phyloP scores from a whole-genome alignment of 2,797 vertebrate genomes.

The Phrynocephalus forsythii region DNA sequence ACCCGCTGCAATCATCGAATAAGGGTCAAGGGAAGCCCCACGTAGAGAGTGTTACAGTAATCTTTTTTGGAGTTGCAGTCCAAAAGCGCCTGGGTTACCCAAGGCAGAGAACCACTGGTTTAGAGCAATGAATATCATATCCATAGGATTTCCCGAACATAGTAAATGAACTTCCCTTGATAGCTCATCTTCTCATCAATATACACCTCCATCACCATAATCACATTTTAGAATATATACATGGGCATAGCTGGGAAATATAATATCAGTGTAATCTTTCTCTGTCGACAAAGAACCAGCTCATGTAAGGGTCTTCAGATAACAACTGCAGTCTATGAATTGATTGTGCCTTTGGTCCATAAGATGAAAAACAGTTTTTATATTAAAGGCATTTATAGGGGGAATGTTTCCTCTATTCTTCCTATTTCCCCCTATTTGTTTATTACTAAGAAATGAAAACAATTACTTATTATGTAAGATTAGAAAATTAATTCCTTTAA shows the following conservation, averaged over 20 bases:
- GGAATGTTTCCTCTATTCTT: neutral
- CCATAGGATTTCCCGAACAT: neutral
- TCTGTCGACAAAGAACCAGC: neutral
- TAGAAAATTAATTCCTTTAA: constrained; percentile 7
- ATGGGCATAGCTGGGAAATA: neutral
- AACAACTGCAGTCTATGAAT: neutral
- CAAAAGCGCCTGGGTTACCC: no score
- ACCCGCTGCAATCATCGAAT: no score
- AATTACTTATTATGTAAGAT: constrained; percentile 10
- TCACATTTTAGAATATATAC: no score
- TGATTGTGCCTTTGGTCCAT: neutral
- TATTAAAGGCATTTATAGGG: neutral
- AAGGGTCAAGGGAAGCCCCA: no score
- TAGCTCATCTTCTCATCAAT: no score
- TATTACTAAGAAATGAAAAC: constrained; percentile 10
- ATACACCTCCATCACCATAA: neutral
- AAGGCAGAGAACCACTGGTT: no score
- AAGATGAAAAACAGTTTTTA: neutral
- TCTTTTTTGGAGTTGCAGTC: no score
- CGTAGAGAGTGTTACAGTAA: no score
- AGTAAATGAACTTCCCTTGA: neutral
- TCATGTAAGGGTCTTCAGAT: neutral
- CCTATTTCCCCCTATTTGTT: constrained; percentile 2
- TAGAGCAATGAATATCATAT: neutral
- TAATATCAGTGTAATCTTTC: neutral